phyloP scores from a whole-genome alignment of 2,113 vertebrate genomes.

The Periophthalmodon schlosseri region DNA sequence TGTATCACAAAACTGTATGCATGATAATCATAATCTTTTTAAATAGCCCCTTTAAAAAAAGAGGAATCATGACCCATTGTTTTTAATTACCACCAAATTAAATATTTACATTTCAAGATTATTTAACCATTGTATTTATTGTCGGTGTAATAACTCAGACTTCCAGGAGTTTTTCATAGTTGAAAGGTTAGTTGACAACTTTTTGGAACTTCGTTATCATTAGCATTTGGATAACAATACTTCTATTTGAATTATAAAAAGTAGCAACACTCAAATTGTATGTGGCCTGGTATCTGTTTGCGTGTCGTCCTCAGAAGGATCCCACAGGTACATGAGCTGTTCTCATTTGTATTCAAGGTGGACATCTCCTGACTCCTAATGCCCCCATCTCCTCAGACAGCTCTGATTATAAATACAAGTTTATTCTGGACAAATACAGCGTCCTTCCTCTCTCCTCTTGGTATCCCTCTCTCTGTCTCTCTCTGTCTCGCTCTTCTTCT shows the following conservation, averaged over 20 bases:
- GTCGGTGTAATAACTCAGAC: too few relatives aligned
- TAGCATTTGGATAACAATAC: too few relatives aligned
- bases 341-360: conserved; percentile 64
- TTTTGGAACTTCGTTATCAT: too few relatives aligned
- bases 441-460: neutral
- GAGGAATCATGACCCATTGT: too few relatives aligned
- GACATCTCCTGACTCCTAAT: conserved; percentile 62
- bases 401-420: conserved; percentile 61
- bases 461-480: neutral
- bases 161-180: too few relatives aligned
- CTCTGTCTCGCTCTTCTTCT: neutral
- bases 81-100: too few relatives aligned
- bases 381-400: conserved; percentile 60
- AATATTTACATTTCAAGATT: too few relatives aligned
- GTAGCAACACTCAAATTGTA: neutral
- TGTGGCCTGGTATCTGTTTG: neutral
- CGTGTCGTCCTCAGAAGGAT: neutral
- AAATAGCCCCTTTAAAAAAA: too few relatives aligned
- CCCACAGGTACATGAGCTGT: neutral
- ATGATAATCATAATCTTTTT: too few relatives aligned
- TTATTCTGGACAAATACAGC: conserved; percentile 63
- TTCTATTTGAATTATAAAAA: neutral
- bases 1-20: neutral
- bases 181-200: too few relatives aligned
- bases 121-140: too few relatives aligned